phyloP scores from a whole-genome alignment of 2,888 invertebrate species.

The Uropetala carovei region DNA sequence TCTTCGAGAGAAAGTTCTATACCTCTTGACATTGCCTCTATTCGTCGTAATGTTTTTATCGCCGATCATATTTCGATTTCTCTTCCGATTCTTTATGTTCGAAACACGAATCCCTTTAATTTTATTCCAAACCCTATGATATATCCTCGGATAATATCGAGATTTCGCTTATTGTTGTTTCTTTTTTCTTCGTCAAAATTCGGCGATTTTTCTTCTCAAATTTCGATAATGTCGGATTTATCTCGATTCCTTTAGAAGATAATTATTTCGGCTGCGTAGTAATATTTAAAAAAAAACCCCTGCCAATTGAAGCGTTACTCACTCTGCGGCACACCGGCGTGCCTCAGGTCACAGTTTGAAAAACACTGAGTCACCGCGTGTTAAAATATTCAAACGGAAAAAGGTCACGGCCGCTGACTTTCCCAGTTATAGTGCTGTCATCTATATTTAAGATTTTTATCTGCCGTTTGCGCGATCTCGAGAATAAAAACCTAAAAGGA shows the following conservation, averaged over 20 bases:
- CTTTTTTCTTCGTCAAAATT: too few species aligned
- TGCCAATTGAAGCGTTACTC: slow-evolving; percentile 18
- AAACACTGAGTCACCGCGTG: slow-evolving; percentile 28
- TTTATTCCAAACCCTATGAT: too few species aligned
- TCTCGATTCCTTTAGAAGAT: too few species aligned
- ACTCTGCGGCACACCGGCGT: neutral
- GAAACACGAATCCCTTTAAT: too few species aligned
- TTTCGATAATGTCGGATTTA: too few species aligned
- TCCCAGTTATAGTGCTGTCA: neutral
- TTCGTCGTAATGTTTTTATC: neutral
- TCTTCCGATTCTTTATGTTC: neutral
- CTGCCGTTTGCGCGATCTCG: neutral
- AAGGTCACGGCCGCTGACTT: slow-evolving; percentile 16
- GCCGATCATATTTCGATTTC: neutral
- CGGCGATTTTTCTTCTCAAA: too few species aligned
- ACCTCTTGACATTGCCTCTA: neutral
- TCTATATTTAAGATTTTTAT: slow-evolving; percentile 17
- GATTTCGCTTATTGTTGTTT: too few species aligned
- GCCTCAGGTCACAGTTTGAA: slow-evolving; percentile 21
- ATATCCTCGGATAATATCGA: too few species aligned
- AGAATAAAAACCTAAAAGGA: neutral
- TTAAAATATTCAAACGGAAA: slow-evolving; percentile 27
- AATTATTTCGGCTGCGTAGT: too few species aligned
- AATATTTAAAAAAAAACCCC: too few species aligned
- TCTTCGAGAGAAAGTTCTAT: neutral